These are phyloP conservation scores for Tenebrio molitor DNA, from an alignment of 1,140 invertebrate species.

Conservation along the genomic window DNA sequence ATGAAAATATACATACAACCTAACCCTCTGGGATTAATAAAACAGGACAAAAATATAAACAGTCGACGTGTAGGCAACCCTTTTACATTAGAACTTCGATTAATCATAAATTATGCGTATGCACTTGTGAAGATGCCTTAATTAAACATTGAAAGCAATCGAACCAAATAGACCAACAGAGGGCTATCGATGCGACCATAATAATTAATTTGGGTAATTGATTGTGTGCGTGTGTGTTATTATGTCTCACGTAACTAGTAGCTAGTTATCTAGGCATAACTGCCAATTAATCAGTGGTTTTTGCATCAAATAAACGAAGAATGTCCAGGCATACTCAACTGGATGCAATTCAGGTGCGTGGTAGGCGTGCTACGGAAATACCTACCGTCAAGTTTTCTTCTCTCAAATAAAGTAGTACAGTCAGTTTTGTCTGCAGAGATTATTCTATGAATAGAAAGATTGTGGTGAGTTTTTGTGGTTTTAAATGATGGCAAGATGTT, in stretches of 20 bases:
- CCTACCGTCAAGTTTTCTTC: too few species aligned
- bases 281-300: too few species aligned
- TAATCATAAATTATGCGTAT: background rate
- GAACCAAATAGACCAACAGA: conserved; percentile 14
- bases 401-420: too few species aligned
- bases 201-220: conserved; percentile 31
- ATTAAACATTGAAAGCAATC: conserved; percentile 16
- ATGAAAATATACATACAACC: conserved; percentile 14
- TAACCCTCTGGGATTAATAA: conserved; percentile 17
- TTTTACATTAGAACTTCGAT: background rate
- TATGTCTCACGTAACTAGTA: conserved; percentile 5
- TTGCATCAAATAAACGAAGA: too few species aligned
- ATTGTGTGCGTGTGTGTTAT: conserved; percentile 1
- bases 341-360: too few species aligned
- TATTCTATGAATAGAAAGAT: too few species aligned
- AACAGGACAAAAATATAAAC: conserved; percentile 1
- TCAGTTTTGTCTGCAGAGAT: too few species aligned
- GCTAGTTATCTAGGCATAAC: too few species aligned
- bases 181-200: conserved; percentile 6
- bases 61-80: background rate
- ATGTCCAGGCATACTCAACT: too few species aligned
- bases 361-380: too few species aligned
- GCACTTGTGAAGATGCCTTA: background rate
- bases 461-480: too few species aligned
- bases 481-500: too few species aligned